A percentile compares a stretch with the other conserved stretches of the same genome.
phyloP scores from a whole-genome alignment of 2,888 invertebrate species.

The Nesidiocoris tenuis region DNA sequence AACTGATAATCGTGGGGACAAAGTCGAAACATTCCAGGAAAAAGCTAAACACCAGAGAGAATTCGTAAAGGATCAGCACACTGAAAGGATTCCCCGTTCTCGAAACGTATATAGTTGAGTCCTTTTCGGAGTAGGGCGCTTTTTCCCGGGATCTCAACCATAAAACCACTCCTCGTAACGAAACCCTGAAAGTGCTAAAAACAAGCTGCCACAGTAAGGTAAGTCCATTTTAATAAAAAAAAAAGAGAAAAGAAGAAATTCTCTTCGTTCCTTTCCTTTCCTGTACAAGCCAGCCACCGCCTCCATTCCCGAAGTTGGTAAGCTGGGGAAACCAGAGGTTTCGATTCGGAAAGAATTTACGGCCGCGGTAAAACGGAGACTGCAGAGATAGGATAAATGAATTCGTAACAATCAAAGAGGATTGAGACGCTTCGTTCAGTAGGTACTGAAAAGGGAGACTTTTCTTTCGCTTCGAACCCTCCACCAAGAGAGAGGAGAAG shows the following conservation, averaged over 20 bases:
- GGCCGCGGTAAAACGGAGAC: slow-evolving; percentile 2
- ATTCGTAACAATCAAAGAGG: slow-evolving; percentile 22
- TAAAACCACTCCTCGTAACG: slow-evolving; percentile 21
- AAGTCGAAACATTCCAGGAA: too few relatives aligned
- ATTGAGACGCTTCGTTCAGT: slow-evolving; percentile 10
- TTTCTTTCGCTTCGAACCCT: neutral
- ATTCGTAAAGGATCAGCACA: too few relatives aligned
- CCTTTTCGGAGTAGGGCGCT: neutral
- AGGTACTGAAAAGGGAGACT: slow-evolving; percentile 7
- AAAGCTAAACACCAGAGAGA: too few relatives aligned
- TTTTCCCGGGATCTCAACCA: neutral
- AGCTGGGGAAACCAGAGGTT: neutral
- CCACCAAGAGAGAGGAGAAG: too few relatives aligned
- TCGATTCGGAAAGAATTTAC: slow-evolving; percentile 2
- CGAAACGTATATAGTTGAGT: too few relatives aligned
- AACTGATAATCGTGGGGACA: too few relatives aligned
- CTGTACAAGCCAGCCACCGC: neutral
- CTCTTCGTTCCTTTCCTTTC: neutral
- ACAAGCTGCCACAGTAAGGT: neutral
- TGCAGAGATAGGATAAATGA: neutral
- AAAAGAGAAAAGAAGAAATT: neutral
- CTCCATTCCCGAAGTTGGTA: neutral
- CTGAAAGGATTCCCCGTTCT: too few relatives aligned
- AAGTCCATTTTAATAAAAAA: slow-evolving; percentile 9
- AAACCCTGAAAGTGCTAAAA: slow-evolving; percentile 15